Conservation (phyloP, 2,113 vertebrate genomes). For the Himantopus leucocephalus region DNA sequence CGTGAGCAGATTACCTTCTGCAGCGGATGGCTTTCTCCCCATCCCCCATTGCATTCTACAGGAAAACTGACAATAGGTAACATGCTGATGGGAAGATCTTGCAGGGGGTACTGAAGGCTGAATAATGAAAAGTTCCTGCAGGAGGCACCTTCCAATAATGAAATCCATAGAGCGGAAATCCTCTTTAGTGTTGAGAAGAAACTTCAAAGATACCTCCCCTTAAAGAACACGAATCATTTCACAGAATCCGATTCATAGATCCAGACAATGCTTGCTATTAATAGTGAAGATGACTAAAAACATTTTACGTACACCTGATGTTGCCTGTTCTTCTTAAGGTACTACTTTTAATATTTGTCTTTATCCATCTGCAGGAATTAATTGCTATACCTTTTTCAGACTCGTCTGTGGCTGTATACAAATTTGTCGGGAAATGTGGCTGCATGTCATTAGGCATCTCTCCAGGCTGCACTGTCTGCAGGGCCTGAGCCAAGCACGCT, state of each 20-base stretch:
- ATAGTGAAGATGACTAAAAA: not conserved
- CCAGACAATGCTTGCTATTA: not conserved
- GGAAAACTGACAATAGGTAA: constrained; percentile 18
- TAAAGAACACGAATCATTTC: not conserved
- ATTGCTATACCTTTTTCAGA: not conserved
- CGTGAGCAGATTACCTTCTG: not conserved
- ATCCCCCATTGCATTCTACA: not conserved
- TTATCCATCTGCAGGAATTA: not conserved
- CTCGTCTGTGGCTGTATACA: not conserved
- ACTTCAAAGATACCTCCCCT: not conserved
- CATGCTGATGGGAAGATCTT: not conserved
- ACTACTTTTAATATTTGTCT: not conserved
- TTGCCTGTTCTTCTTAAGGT: not conserved
- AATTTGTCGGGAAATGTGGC: not conserved
- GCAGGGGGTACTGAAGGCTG: not conserved
- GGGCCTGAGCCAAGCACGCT: not conserved
- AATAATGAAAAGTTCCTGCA: constrained; percentile 35
- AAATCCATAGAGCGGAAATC: constrained; percentile 26
- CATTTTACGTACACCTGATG: not conserved
- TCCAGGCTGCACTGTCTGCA: not conserved
- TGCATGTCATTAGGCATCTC: not conserved
- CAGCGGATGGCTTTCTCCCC: not conserved
- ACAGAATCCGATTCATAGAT: not conserved
- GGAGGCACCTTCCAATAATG: constrained; percentile 32
- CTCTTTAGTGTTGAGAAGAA: not conserved